Evolutionary conservation across 2,113 vertebrate genomes (phyloP), one percentile per base, ranked within the genome.

Genomic region (Oreotrochilus melanogaster): DNA sequence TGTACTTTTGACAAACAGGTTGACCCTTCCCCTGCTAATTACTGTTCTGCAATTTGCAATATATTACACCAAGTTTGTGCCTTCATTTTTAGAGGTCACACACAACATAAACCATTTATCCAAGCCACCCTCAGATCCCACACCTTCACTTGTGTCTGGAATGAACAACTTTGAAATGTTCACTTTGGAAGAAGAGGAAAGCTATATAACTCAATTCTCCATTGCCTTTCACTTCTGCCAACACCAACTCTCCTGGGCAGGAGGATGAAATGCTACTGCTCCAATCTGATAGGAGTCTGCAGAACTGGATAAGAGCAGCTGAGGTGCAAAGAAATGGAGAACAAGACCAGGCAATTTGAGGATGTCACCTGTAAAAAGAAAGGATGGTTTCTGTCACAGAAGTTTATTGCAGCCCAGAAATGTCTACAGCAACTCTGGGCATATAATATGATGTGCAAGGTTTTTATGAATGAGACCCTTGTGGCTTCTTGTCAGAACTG

Each of bases 401-500:
- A 88, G 94, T 97, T 97, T 96, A 97, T 96, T 95, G 94, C 95
- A 87, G 96, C 81, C 78, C 91, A 92, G 92, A 97, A 97, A 94
- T 76, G 86, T 90, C 96, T 93, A 82, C 85, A 81, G 93, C 50
- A 95, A 93, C 91, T 81, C 62, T 79, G 86, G 94, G 80, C 93
- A 95, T 42, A 97, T 97, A 97, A 95, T 70, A 66, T 95, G 95
- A 97, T 92, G 78, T 95, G 78, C 94, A 93, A 95, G 93, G 91
- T 78, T 94, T 94, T 96, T 96, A 95, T 83, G 78, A 96, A 97
- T 95, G 95, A 65, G 90, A 82, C 96, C 95, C 96, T 92, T 88
- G 97, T 96, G 97, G 94, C 86, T 93, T 93, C 96, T 86, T 97
- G 96, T 97, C 97, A 97, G 94, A 95, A 78, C 27, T 92, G 96